Conservation (phyloP, 2,797 vertebrate species). For the Chaenodraco wilsoni region DNA sequence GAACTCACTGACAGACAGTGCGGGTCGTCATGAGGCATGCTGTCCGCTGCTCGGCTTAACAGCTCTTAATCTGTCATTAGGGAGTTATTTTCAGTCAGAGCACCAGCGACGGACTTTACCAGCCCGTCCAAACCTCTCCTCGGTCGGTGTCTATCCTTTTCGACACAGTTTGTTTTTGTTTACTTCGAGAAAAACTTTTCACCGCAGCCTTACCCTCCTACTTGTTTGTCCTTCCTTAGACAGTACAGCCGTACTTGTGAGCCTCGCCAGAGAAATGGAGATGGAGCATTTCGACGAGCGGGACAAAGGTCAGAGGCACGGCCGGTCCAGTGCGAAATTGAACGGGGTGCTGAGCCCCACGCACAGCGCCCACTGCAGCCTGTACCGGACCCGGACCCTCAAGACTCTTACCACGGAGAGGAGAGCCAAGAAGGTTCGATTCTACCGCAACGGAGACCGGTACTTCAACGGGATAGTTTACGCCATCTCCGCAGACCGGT, state of each 20-base stretch:
- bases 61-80: slow-evolving; percentile 82
- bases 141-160: background rate
- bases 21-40: slow-evolving; percentile 54
- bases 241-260: slow-evolving; percentile 69
- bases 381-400: slow-evolving; percentile 95
- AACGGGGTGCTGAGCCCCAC: slow-evolving; percentile 94
- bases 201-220: background rate
- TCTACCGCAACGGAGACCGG: slow-evolving; percentile 97
- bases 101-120: slow-evolving; percentile 28
- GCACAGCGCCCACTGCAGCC: slow-evolving; percentile 97
- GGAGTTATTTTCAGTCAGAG: slow-evolving; percentile 76
- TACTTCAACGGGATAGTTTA: slow-evolving; percentile 98
- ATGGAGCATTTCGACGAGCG: slow-evolving; percentile 97
- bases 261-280: slow-evolving; percentile 84
- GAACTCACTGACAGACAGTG: slow-evolving; percentile 32
- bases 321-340: slow-evolving; percentile 86
- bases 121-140: slow-evolving; percentile 12
- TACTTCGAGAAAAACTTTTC: slow-evolving; percentile 42
- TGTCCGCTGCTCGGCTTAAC: slow-evolving; percentile 71
- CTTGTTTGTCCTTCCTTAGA: slow-evolving; percentile 48
- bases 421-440: slow-evolving; percentile 96
- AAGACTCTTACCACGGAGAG: slow-evolving; percentile 94
- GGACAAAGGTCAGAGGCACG: slow-evolving; percentile 85
- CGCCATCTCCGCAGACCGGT: slow-evolving; percentile 93
- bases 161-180: slow-evolving; percentile 23